phyloP scores from a whole-genome alignment of 2,797 vertebrate genomes.

The Xenops minutus region DNA sequence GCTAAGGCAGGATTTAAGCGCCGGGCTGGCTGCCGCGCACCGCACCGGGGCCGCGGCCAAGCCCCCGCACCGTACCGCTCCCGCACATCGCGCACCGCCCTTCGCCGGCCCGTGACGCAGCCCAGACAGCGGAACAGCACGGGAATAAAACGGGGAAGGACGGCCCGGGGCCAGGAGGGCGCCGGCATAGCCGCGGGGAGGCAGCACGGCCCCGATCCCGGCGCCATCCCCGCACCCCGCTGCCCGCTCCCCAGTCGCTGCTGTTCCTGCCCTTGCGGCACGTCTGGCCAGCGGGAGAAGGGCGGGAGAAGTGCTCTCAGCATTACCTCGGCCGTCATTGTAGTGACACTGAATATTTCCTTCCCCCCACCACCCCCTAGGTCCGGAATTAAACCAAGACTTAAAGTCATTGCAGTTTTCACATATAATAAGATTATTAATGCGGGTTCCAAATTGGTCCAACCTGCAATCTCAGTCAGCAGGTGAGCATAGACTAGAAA shows the following conservation, averaged over 20 bases:
- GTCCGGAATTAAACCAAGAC: not conserved
- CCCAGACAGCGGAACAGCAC: fast-evolving
- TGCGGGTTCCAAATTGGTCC: not conserved
- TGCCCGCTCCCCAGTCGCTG: fast-evolving
- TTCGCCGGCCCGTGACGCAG: not conserved
- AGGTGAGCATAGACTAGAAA: not conserved
- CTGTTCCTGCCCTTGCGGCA: not conserved
- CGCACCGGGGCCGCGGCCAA: fast-evolving
- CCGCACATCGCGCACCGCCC: not conserved
- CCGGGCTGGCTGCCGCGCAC: fast-evolving
- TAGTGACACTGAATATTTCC: not conserved
- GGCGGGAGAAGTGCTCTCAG: not conserved
- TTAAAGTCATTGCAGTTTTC: not conserved
- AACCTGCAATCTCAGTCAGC: not conserved
- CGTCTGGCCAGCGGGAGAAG: fast-evolving
- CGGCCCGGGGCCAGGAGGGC: not conserved
- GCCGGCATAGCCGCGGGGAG: not conserved
- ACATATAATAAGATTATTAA: not conserved
- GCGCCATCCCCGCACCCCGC: not conserved
- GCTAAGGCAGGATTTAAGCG: too few species aligned
- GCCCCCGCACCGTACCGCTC: not conserved
- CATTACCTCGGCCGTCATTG: not conserved
- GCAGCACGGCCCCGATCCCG: not conserved
- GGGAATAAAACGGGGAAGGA: not conserved
- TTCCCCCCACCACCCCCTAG: not conserved